Percentiles rank a stretch among this genome's conserved stretches.
phyloP scores from a whole-genome alignment of 1,140 invertebrate species.

The Parasteatoda tepidariorum region DNA sequence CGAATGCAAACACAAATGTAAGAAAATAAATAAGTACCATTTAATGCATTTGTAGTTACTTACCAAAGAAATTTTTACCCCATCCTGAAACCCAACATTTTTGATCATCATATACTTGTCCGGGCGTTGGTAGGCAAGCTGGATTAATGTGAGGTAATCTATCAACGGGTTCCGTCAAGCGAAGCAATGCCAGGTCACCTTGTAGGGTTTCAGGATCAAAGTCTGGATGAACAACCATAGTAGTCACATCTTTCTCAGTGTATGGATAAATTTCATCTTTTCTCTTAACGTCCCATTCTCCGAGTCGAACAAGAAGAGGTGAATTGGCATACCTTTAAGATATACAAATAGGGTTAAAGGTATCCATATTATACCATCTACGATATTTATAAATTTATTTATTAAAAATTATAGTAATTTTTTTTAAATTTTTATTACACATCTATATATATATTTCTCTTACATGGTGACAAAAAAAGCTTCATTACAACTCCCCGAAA shows the following conservation, averaged over 20 bases:
- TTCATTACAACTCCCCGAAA: too few species aligned
- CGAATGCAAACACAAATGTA: too few species aligned
- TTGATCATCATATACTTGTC: conserved; percentile 79
- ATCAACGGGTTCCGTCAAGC: conserved; percentile 75
- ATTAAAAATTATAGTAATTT: too few species aligned
- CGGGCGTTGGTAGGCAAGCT: conserved; percentile 79
- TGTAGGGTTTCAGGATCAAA: conserved; percentile 79
- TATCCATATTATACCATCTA: too few species aligned
- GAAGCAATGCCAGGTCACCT: conserved; percentile 83
- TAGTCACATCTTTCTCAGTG: conserved; percentile 83
- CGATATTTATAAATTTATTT: too few species aligned
- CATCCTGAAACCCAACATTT: conserved; percentile 93
- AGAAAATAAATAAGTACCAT: too few species aligned
- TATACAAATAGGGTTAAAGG: too few species aligned
- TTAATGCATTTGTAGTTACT: too few species aligned
- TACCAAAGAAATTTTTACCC: conserved; percentile 95
- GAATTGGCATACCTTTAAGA: conserved; percentile 69
- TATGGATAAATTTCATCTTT: conserved; percentile 94
- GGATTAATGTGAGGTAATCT: conserved; percentile 84
- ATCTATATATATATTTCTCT: too few species aligned
- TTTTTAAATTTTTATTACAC: too few species aligned
- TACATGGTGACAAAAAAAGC: too few species aligned
- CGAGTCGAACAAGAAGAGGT: conserved; percentile 85
- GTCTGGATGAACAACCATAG: conserved; percentile 77
- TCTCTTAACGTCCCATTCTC: conserved; percentile 95